A percentile compares a stretch with the other conserved stretches of the same genome.
Evolutionary conservation across 2,888 invertebrate species (phyloP).

Genomic region (Imbricaverruca yamaguchii): DNA sequence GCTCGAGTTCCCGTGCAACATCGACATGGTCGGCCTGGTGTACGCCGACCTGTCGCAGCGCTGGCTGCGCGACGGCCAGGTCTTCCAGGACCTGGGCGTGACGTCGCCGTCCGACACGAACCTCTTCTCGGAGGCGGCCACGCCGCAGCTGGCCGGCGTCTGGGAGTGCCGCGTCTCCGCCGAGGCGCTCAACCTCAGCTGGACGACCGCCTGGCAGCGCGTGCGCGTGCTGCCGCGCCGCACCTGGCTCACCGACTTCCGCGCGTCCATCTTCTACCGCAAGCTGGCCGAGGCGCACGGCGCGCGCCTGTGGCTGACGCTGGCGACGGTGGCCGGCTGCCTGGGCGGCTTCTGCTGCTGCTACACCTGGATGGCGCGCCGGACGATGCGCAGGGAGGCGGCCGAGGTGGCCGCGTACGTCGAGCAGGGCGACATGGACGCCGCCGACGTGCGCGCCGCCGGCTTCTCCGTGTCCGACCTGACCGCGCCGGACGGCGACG

Average conservation of each 20-base stretch:
- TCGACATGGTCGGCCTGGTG: constrained; percentile 18
- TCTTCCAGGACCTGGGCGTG: neutral
- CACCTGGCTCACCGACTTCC: constrained; percentile 18
- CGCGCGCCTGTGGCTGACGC: neutral
- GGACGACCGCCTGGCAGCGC: constrained; percentile 19
- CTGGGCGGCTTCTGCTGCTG: neutral
- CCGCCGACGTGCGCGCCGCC: neutral
- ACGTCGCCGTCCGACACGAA: neutral
- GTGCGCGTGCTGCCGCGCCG: constrained; percentile 4
- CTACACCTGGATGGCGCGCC: constrained; percentile 4
- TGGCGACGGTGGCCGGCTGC: neutral
- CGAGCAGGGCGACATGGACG: neutral
- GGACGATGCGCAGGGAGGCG: neutral
- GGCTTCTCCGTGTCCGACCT: neutral
- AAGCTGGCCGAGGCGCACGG: constrained; percentile 19
- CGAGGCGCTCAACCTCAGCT: neutral
- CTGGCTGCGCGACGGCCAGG: neutral
- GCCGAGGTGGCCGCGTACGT: neutral
- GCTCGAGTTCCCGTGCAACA: constrained; percentile 18
- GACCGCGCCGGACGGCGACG: no score
- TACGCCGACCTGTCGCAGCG: constrained; percentile 2
- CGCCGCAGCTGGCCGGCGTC: neutral
- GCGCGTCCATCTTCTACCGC: constrained; percentile 6
- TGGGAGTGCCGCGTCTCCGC: constrained; percentile 11
- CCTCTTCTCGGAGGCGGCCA: neutral